A percentile compares a stretch with the other conserved stretches of the same genome.
Conservation (phyloP, 2,113 vertebrate genomes). For the Rostratula benghalensis region DNA sequence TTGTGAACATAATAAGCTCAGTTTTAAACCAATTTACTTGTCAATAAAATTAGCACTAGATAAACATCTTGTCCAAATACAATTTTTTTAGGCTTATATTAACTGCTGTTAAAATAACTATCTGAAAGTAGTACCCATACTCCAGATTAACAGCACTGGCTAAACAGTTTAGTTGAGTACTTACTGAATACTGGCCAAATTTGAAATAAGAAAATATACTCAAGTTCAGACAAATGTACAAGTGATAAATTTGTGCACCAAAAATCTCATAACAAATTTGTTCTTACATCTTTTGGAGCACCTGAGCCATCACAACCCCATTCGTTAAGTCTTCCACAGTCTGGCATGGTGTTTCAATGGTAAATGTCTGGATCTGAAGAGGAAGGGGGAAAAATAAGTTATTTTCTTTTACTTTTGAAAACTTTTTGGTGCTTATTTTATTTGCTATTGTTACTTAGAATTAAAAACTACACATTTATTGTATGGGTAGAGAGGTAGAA, state of each 20-base stretch:
- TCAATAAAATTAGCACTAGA: neutral
- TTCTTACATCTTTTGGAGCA: conserved; percentile 92
- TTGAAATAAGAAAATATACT: neutral
- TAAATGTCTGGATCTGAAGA: conserved; percentile 90
- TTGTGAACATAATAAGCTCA: neutral
- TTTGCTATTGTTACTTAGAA: neutral
- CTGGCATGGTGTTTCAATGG: conserved; percentile 86
- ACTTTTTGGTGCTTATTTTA: neutral
- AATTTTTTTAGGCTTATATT: neutral
- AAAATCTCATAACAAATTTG: neutral
- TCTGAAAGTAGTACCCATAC: neutral
- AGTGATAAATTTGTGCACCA: neutral
- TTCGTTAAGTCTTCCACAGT: conserved; percentile 88
- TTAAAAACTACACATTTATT: neutral
- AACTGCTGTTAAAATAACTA: neutral
- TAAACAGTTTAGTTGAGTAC: neutral
- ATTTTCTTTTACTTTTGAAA: neutral
- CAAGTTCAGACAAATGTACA: neutral
- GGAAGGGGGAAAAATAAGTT: neutral
- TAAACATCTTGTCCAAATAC: neutral
- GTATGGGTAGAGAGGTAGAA: neutral
- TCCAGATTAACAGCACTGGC: neutral
- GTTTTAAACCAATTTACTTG: neutral
- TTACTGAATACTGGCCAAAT: neutral
- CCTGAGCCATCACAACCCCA: conserved; percentile 91